Base-by-base conservation (phyloP, 2,797 vertebrate genomes). In the Aulostomus chinensis region DNA sequence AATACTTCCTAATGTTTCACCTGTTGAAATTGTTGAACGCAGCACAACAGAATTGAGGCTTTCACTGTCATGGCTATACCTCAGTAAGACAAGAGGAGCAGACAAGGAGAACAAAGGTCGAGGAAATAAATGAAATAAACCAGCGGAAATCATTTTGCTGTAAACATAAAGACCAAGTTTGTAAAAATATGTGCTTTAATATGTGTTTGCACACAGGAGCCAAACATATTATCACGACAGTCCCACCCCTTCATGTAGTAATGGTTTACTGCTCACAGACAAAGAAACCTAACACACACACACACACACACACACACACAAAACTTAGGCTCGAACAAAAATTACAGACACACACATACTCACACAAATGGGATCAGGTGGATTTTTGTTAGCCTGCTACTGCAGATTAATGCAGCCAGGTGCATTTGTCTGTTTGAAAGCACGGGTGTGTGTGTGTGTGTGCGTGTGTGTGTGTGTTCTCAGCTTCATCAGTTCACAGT, bases 351-450 rank as follows among this genome's bases (percentile, higher is more conserved):
- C 51, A 52, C 48, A 35, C 12, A 50, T 14, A 53, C 34, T 37
- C 63, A 40, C 54, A 73, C 57, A 67, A 67, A 61, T 25, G 61
- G 79, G 63, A 86, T 86, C 80, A 81, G 81, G 72, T 79, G 77
- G 76, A 77, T 78, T 78, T 85, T 79, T 82, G 73, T 79, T 57
- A 22, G 67, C 55, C 84, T 80, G 81, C 64, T 83, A 76, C 66
- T 11, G 37, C 76, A 75, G 86, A 86, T 85, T 70, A 85, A 85
- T 85, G 81, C 72, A 61, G 33, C 76, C 84, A 86, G 80, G 83
- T 85, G 80, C 67, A 67, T 61, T 18, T 35, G 50, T 66, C 68
- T 59, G 58, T 57, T 37, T 13, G 61, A 26, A 38, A 35, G 28
- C 54, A 31, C 54, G 48, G 25, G 54, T 41, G 48, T 10, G 38